Base-by-base conservation (phyloP, 2,797 vertebrate genomes). In the Odontamblyopus lacepedii region DNA sequence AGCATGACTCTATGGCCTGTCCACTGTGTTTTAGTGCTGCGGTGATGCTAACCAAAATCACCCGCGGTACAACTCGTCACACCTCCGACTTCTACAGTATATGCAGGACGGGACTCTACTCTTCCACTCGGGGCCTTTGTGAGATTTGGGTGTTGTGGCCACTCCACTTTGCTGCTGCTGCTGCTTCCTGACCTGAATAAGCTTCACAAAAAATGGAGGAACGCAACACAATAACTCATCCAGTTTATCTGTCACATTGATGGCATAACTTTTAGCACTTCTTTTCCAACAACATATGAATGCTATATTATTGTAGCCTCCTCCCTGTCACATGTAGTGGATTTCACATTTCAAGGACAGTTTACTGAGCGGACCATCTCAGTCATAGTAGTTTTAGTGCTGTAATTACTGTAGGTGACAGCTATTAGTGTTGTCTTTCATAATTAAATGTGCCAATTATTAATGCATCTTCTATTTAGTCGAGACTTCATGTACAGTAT, bases 381-480 rank as follows among this genome's bases (percentile, higher is more conserved):
- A 83, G 86, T 88, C 87, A 84, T 91, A 89, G 90, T 93, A 92
- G 89, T 94, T 94, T 92, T 95, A 94, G 90, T 95, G 86, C 90
- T 92, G 91, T 93, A 94, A 95, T 96, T 96, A 95, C 93, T 91
- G 89, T 94, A 93, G 93, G 93, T 94, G 89, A 93, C 92, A 77
- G 93, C 95, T 92, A 91, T 93, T 83, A 74, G 86, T 93, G 85
- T 95, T 91, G 91, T 93, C 94, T 93, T 94, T 95, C 95, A 93
- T 95, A 89, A 94, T 93, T 96, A 94, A 96, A 95, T 90, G 97
- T 99, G 97, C 97, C 98, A 98, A 97, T 94, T 95, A 95, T 95
- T 94, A 93, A 95, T 94, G 93, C 95, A 93, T 95, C 94, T 94
- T 93, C 91, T 94, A 94, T 92, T 93, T 94, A 95, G 93, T 95